Evolutionary conservation across 2,888 invertebrate species (phyloP), one percentile per base, ranked within the genome.

Genomic region (Oligia fasciuncula): DNA sequence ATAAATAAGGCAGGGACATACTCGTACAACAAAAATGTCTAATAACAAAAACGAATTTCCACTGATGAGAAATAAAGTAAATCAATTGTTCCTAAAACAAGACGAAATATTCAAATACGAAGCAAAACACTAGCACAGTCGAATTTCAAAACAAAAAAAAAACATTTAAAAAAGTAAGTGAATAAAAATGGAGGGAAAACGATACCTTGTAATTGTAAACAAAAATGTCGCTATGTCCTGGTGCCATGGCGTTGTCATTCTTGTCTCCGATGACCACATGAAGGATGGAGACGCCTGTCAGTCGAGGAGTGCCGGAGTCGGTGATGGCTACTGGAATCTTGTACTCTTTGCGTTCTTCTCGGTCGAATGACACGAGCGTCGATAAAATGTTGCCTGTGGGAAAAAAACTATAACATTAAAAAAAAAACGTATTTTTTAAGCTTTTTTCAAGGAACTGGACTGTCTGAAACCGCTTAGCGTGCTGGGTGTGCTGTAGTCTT

Each of bases 201-300:
- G 89, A 88, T 95, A 98, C 98, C 97, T 98, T 98, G 93, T 99
- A 99, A 92, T 99, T 99, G 95, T 99, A 99, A 3, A 99, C 99
- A 92, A 99, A 98, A 89, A 99, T 99, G 83, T 98, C 97, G 93
- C 99, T 99, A 54, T 97, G 97, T 0, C 99, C 99, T 69, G 98
- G 97, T 70, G 97, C 97, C 98, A 99, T 99, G 3, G 97, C 97
- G 93, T 99, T 99, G 93, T 99, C 99, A 93, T 99, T 99, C 82
- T 97, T 97, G 95, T 99, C 99, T 6, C 99, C 99, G 85, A 99
- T 99, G 63, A 99, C 98, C 23, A 99, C 98, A 77, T 98, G 98
- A 29, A 99, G 97, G 19, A 98, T 98, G 85, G 99, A 99, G 0
- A 98, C 98, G 6, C 98, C 99, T 0, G 98, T 98, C 95, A 97